A percentile compares a stretch with the other conserved stretches of the same genome.
Evolutionary conservation across 2,888 invertebrate genomes (phyloP).

Genomic region (Limenitis camilla): DNA sequence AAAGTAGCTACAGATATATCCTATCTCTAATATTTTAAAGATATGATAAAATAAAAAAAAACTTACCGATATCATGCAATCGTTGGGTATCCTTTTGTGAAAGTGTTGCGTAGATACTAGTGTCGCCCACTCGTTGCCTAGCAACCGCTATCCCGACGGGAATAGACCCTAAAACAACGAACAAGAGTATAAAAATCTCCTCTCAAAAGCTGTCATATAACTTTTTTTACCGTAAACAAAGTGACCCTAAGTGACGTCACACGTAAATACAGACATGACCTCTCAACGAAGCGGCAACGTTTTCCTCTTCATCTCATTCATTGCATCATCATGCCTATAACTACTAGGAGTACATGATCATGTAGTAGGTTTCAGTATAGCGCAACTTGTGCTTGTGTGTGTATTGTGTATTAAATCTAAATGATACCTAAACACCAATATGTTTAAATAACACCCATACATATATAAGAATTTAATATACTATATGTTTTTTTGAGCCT

Average conservation of each 20-base stretch:
- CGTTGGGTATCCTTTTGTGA: constrained; percentile 74
- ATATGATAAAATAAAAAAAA: background rate
- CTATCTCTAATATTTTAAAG: too few species aligned
- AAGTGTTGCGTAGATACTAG: constrained; percentile 72
- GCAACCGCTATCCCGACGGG: constrained; percentile 91
- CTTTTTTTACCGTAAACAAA: too few species aligned
- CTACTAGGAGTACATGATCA: constrained; percentile 31
- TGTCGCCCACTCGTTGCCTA: constrained; percentile 82
- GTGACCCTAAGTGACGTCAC: too few species aligned
- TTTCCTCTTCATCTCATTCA: constrained; percentile 3
- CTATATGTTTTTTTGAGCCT: too few species aligned
- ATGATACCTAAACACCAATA: too few species aligned
- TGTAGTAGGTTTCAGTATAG: background rate
- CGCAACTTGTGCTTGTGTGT: background rate
- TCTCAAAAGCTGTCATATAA: too few species aligned
- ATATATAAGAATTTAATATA: too few species aligned
- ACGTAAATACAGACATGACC: background rate
- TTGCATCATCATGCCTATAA: constrained; percentile 19
- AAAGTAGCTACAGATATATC: too few species aligned
- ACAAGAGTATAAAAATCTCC: background rate
- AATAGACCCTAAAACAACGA: constrained; percentile 67
- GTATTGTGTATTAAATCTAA: too few species aligned
- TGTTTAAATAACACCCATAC: too few species aligned
- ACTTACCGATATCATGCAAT: constrained; percentile 74
- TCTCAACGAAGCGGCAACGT: background rate